phyloP scores from a whole-genome alignment of 2,888 invertebrate genomes.

The Drosophila yooni region DNA sequence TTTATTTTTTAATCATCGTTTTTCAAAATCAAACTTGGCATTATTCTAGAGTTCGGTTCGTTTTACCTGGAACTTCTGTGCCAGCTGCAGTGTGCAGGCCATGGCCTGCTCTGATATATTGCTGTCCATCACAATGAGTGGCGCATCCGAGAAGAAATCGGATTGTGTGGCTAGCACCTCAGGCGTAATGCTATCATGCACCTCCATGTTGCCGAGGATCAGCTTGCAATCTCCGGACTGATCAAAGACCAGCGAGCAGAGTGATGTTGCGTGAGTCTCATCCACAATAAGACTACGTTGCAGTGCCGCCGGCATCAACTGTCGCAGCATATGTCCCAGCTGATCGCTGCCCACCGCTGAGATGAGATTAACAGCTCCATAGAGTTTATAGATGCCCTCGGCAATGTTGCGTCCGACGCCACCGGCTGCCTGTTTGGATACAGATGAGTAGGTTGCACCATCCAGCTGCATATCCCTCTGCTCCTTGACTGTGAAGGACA shows the following conservation, averaged over 20 bases:
- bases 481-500: conserved; percentile 88
- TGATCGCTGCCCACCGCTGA: conserved; percentile 92
- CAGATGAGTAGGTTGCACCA: conserved; percentile 91
- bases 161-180: conserved; percentile 88
- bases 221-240: conserved; percentile 91
- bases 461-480: conserved; percentile 88
- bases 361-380: conserved; percentile 88
- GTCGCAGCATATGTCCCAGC: conserved; percentile 84
- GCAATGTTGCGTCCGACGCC: conserved; percentile 97
- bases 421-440: conserved; percentile 89
- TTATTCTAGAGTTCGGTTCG: not conserved
- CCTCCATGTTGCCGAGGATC: conserved; percentile 93
- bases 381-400: conserved; percentile 92
- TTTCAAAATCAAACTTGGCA: not conserved
- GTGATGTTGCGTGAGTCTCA: conserved; percentile 86
- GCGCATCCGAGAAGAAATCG: conserved; percentile 87
- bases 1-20: not conserved
- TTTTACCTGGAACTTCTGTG: conserved; percentile 79
- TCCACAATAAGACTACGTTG: conserved; percentile 59
- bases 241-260: conserved; percentile 92
- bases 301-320: conserved; percentile 83
- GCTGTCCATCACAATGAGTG: conserved; percentile 93
- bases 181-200: conserved; percentile 89
- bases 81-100: conserved; percentile 87
- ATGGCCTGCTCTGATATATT: conserved; percentile 91